Conservation (phyloP, 2,888 invertebrate genomes). For the Lasioglossum calceatum region DNA sequence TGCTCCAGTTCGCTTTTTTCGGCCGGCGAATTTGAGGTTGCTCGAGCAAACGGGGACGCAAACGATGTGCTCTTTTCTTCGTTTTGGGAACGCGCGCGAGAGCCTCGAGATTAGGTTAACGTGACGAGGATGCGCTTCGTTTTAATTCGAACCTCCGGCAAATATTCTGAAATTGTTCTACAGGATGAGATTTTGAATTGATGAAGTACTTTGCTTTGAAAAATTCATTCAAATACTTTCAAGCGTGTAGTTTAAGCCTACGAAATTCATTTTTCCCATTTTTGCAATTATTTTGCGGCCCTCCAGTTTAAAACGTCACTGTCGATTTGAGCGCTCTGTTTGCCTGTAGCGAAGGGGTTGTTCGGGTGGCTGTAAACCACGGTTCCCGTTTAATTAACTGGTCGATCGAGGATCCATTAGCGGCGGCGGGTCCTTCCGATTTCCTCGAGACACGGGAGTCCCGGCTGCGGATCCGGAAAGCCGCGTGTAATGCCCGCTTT, state of each 20-base stretch:
- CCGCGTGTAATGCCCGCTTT: conserved; percentile 65
- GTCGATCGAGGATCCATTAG: conserved; percentile 56
- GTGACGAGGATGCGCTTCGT: not conserved
- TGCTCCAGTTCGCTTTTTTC: conserved; percentile 15
- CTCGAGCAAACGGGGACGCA: not conserved
- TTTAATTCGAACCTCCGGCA: not conserved
- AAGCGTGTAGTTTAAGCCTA: not conserved
- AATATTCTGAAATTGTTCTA: not conserved
- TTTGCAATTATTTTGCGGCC: not conserved
- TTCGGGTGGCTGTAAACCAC: not conserved
- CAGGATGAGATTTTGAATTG: not conserved
- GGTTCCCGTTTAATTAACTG: conserved; percentile 62
- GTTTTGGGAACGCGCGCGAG: not conserved
- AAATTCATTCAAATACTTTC: not conserved
- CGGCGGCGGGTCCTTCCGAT: conserved; percentile 43
- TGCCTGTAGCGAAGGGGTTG: not conserved
- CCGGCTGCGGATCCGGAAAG: conserved; percentile 63
- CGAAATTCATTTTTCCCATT: too few relatives aligned
- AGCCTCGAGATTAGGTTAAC: not conserved
- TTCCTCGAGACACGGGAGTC: conserved; percentile 46
- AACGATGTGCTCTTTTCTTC: not conserved
- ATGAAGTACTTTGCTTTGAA: too few relatives aligned
- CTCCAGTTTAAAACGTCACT: not conserved
- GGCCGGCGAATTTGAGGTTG: not conserved
- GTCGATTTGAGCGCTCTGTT: not conserved